Percentiles rank a stretch among this genome's conserved stretches.
These are phyloP conservation scores for Antheraea yamamai DNA, from an alignment of 2,888 invertebrate genomes.

Conservation along the genomic window DNA sequence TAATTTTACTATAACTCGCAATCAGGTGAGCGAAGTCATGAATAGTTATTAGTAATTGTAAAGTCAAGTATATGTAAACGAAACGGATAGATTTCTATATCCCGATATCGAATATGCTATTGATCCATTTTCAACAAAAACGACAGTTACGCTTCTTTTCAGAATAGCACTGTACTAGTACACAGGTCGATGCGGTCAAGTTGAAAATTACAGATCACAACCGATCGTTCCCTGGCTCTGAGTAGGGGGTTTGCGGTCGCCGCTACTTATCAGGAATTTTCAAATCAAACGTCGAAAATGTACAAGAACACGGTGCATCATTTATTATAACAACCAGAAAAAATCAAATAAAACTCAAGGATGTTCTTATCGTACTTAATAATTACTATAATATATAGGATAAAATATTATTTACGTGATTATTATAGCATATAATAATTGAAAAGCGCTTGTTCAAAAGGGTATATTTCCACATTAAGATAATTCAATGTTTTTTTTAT, in stretches of 20 bases:
- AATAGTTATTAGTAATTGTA: not conserved
- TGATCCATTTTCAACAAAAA: not conserved
- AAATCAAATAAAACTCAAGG: too few relatives aligned
- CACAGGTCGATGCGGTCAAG: constrained; percentile 1
- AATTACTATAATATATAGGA: too few relatives aligned
- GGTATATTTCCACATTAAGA: too few relatives aligned
- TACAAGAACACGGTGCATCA: constrained; percentile 11
- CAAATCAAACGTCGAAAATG: constrained; percentile 13
- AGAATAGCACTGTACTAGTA: not conserved
- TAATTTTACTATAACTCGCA: too few relatives aligned
- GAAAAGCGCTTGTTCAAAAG: too few relatives aligned
- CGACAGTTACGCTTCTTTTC: not conserved
- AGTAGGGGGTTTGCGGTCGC: constrained; percentile 1
- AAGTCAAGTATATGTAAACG: not conserved
- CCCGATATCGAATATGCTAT: not conserved
- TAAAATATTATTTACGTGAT: too few relatives aligned
- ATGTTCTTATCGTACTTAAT: not conserved
- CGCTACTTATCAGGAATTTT: constrained; percentile 1
- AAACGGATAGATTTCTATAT: not conserved
- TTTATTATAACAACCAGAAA: not conserved
- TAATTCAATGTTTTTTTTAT: too few relatives aligned
- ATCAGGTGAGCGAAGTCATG: too few relatives aligned
- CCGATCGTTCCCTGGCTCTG: not conserved
- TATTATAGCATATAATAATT: too few relatives aligned
- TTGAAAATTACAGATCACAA: constrained; percentile 7